Conservation (phyloP, 2,797 vertebrate species). For the Pipistrellus kuhlii region DNA sequence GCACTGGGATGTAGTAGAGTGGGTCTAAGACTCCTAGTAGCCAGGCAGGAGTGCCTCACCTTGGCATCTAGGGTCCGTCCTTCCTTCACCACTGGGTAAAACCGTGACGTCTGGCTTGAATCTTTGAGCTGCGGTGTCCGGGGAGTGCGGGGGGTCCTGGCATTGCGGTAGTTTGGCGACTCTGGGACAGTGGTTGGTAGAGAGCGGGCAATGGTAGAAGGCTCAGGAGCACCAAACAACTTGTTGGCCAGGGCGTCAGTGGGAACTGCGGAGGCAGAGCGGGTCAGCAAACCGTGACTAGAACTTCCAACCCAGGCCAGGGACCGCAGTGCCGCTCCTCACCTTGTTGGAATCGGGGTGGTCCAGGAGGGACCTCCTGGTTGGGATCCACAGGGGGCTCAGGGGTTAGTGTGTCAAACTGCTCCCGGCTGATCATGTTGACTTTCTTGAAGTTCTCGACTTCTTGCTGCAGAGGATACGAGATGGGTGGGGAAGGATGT, state of each 20-base stretch:
- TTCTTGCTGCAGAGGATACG: constrained; percentile 93
- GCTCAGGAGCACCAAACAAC: constrained; percentile 96
- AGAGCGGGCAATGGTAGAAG: constrained; percentile 95
- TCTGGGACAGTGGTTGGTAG: constrained; percentile 98
- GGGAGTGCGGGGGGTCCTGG: constrained; percentile 96
- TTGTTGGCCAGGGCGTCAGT: constrained; percentile 98
- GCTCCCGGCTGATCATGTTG: constrained; percentile 97
- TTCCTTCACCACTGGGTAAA: constrained; percentile 99
- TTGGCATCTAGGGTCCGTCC: constrained; percentile 96
- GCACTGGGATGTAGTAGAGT: not conserved
- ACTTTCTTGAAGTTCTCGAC: constrained; percentile 99
- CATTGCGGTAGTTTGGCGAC: constrained; percentile 95
- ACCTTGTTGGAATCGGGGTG: constrained; percentile 96
- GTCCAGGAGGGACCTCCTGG: constrained; percentile 97
- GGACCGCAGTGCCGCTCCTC: constrained; percentile 26
- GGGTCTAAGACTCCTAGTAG: not conserved
- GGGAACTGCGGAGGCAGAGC: constrained; percentile 89
- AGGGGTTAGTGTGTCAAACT: constrained; percentile 98
- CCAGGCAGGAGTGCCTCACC: constrained; percentile 85
- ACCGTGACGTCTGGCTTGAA: constrained; percentile 94
- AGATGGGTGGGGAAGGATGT: constrained; percentile 28
- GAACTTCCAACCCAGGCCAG: not conserved
- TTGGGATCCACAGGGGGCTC: constrained; percentile 98
- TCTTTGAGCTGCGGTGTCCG: constrained; percentile 97
- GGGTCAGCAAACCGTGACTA: not conserved